Evolutionary conservation across 35 echinoderm and acorn worm species (phyloP), one percentile per base, ranked within the genome.

Genomic region (Hemicentrotus pulcherrimus): DNA sequence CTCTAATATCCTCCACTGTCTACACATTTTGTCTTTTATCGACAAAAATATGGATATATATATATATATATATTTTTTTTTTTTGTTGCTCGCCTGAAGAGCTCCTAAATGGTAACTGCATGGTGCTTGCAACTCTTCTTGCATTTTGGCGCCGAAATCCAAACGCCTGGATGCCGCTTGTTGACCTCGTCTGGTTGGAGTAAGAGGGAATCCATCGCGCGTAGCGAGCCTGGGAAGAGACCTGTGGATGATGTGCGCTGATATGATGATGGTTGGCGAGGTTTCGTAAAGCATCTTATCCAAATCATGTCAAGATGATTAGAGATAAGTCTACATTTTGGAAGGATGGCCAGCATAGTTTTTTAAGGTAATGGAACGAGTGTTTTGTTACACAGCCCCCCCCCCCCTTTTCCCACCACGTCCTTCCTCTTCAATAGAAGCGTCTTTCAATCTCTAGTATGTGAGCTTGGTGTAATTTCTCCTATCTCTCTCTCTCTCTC

Each of bases 91-190:
- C 65, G 65, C 22, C 7, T 78, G 6, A 78, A 78, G 24, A 78
- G 22, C 19, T 28, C 24, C 28, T 22, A 78, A 70, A 78, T 28
- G 65, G 65, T 78, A 78, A 78, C 65, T 78, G 2, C 65, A 78
- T n/a, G 65, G 65, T 78, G 65, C 65, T n/a, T 78, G 65, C 65
- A 78, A 78, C 65, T 78, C 65, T 78, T 28, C 65, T 78, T 78
- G 65, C 65, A 78, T 78, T 78, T 55, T 28, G 65, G 65, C 65
- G 65, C 65, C 65, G 65, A 78, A 78, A 78, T 78, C 19, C 19
- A 78, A 22, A 78, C 65, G 65, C 65, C 65, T 78, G 65, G 65
- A 78, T 78, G 65, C 65, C 65, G 18, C 65, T 28, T 78, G 19
- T 78, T 78, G 65, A 78, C 65, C 65, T n/a, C 65, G 65, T 78